A percentile compares a stretch with the other conserved stretches of the same genome.
These are phyloP conservation scores for Aeoliscus strigatus DNA, from an alignment of 2,797 vertebrate species.

Conservation along the genomic window DNA sequence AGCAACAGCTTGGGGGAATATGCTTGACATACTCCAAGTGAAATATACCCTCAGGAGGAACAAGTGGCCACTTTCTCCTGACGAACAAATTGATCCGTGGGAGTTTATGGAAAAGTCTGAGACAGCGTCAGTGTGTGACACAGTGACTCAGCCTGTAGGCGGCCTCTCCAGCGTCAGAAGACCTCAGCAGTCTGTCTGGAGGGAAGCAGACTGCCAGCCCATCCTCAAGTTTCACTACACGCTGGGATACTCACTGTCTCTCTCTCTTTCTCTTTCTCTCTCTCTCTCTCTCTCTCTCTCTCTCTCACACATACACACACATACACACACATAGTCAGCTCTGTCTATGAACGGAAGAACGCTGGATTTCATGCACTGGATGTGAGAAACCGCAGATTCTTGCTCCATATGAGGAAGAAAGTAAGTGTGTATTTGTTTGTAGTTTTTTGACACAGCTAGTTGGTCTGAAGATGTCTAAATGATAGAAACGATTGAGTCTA, in stretches of 20 bases:
- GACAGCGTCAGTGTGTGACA: constrained; percentile 65
- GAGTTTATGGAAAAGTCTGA: constrained; percentile 67
- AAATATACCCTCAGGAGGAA: constrained; percentile 44
- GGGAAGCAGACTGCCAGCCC: constrained; percentile 60
- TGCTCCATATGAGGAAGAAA: constrained; percentile 76
- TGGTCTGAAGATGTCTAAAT: too few relatives aligned
- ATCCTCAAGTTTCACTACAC: constrained; percentile 59
- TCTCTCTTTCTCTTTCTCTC: too few relatives aligned
- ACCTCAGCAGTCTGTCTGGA: constrained; percentile 60
- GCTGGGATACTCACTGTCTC: too few relatives aligned
- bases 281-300: too few relatives aligned
- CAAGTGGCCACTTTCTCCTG: constrained; percentile 56
- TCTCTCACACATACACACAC: constrained; percentile 5
- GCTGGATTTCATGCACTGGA: constrained; percentile 54
- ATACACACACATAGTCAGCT: constrained; percentile 35
- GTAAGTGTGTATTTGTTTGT: constrained; percentile 43
- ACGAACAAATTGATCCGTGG: constrained; percentile 56
- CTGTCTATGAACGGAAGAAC: constrained; percentile 33
- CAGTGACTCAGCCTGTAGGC: constrained; percentile 74
- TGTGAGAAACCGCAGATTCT: constrained; percentile 50
- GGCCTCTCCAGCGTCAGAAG: constrained; percentile 64
- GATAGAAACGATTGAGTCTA: too few relatives aligned
- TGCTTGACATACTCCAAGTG: constrained; percentile 40
- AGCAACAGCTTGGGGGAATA: constrained; percentile 44
- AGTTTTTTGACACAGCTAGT: not conserved